A percentile compares a stretch with the other conserved stretches of the same genome.
These are phyloP conservation scores for Stenotaenia linearis DNA, from an alignment of 2,888 invertebrate species.

Conservation along the genomic window DNA sequence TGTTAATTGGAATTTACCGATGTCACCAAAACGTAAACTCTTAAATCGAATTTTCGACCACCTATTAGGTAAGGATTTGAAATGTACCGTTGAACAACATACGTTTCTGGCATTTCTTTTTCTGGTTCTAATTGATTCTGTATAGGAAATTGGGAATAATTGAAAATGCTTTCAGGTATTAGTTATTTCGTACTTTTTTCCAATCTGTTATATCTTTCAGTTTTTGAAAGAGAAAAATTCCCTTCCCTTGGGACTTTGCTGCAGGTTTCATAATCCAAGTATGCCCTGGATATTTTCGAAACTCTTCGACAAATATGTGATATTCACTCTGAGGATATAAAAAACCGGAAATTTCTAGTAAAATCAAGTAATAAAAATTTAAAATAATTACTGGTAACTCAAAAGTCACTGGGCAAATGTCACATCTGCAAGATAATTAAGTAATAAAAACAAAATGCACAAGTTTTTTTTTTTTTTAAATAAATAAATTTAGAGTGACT, in stretches of 20 bases:
- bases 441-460: background rate
- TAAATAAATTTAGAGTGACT: conserved; percentile 38
- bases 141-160: background rate
- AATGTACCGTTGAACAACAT: conserved; percentile 57
- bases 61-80: conserved; percentile 57
- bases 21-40: conserved; percentile 57
- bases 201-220: conserved; percentile 53
- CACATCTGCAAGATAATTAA: conserved; percentile 42
- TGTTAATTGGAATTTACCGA: conserved; percentile 49
- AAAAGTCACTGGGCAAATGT: conserved; percentile 57
- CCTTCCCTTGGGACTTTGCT: conserved; percentile 57
- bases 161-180: background rate
- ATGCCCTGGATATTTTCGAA: conserved; percentile 53
- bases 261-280: conserved; percentile 64
- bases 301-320: conserved; percentile 58
- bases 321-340: conserved; percentile 53
- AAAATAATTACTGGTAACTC: conserved; percentile 54
- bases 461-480: no score
- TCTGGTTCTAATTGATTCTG: background rate
- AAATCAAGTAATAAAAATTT: background rate
- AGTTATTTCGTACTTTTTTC: conserved; percentile 45
- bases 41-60: conserved; percentile 59
- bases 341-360: background rate
- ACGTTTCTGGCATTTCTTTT: conserved; percentile 39
- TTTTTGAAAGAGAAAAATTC: conserved; percentile 58